Base-by-base conservation (phyloP, 2,797 vertebrate genomes). In the Pogonophryne albipinna region DNA sequence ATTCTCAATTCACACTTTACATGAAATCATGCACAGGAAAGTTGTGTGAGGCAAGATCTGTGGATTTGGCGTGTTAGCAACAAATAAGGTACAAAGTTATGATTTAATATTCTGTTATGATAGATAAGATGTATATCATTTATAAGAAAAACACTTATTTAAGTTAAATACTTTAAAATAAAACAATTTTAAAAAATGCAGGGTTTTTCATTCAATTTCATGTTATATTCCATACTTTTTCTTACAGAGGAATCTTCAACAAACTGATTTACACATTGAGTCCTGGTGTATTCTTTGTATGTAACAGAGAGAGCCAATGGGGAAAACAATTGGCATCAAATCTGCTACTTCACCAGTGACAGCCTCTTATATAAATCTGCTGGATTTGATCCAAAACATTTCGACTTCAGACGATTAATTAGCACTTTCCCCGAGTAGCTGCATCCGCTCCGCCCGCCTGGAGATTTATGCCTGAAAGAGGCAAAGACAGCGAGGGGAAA, bases 391-490 rank as follows among this genome's bases (percentile, higher is more conserved):
- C 76, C 71, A 74, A 66, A 86, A 82, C 51, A 27, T 77, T 85
- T 79, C n/a, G 17, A 84, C 78, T 59, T 91, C 83, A 81, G 80
- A 83, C 72, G 63, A 90, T 94, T 91, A 93, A 93, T 94, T 94
- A 90, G 88, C 90, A 89, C 92, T 89, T 93, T 94, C 84, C 89
- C 87, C 74, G 81, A 88, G 85, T 89, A 78, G 87, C 87, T 85
- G 88, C 87, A 91, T 95, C 93, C 88, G 86, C 85, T 92, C 71
- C 13, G 59, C 86, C 86, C 76, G 87, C 83, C 84, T 69, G 38
- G 75, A 89, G 88, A 92, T 92, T 91, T 91, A 90, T 92, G 79
- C 34, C 66, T 72, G 68, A 66, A 62, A 71, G 75, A 80, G 19
- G 59, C 71, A 76, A 66, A 79, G 76, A 78, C 79, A 84, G 65